These are phyloP conservation scores for Dorcus hopei DNA, from an alignment of 2,888 invertebrate species.

Conservation along the genomic window DNA sequence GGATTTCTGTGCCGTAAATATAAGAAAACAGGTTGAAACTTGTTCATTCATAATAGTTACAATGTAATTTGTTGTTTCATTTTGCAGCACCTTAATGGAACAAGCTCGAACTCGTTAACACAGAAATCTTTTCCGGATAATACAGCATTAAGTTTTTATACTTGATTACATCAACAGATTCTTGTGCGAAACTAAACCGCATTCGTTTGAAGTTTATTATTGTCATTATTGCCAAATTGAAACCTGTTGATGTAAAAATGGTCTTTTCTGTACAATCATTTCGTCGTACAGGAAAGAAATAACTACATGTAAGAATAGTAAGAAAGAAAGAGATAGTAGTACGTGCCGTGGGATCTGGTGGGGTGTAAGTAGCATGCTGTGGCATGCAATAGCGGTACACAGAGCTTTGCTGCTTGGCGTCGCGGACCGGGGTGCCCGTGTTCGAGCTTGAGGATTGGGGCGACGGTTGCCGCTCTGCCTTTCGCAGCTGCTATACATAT, in stretches of 20 bases:
- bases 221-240: constrained; percentile 13
- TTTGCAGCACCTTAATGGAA: too few relatives aligned
- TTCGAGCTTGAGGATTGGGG: constrained; percentile 37
- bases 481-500: constrained; percentile 50
- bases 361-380: constrained; percentile 59
- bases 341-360: constrained; percentile 62
- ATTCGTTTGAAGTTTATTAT: too few relatives aligned
- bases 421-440: constrained; percentile 47
- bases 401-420: constrained; percentile 49
- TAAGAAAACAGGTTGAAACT: too few relatives aligned
- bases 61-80: too few relatives aligned
- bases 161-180: constrained; percentile 29
- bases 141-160: constrained; percentile 6
- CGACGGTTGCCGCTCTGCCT: constrained; percentile 49
- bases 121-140: too few relatives aligned
- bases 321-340: constrained; percentile 44
- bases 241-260: constrained; percentile 28
- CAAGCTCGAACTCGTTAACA: too few relatives aligned
- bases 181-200: constrained; percentile 18
- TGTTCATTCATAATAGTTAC: too few relatives aligned
- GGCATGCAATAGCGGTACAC: constrained; percentile 61
- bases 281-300: constrained; percentile 24
- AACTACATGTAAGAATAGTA: constrained; percentile 21
- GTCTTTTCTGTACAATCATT: constrained; percentile 25
- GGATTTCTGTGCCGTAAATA: too few relatives aligned